phyloP scores from a whole-genome alignment of 2,113 vertebrate species.

The Dermatemys mawii region DNA sequence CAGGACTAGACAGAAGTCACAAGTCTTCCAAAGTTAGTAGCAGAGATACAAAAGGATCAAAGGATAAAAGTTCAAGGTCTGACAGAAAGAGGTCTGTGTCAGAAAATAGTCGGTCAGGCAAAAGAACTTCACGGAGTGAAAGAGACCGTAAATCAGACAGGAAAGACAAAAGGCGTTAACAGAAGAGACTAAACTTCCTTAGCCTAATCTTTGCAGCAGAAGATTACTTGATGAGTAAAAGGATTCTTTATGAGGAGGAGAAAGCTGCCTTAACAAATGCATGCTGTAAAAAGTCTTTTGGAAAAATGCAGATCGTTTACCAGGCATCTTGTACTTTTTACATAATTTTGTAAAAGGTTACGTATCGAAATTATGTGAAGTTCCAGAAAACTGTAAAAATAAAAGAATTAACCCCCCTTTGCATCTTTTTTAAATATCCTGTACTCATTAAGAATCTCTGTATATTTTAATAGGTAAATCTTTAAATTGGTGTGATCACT shows the following conservation, averaged over 20 bases:
- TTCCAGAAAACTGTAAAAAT: conserved; percentile 82
- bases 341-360: conserved; percentile 87
- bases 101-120: conserved; percentile 89
- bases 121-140: conserved; percentile 88
- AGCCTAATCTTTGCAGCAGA: conserved; percentile 83
- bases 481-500: conserved; percentile 74
- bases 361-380: conserved; percentile 84
- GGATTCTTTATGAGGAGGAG: conserved; percentile 81
- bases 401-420: conserved; percentile 81
- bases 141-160: conserved; percentile 97
- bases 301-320: conserved; percentile 84
- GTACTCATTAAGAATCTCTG: conserved; percentile 78
- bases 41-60: conserved; percentile 89
- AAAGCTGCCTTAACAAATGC: conserved; percentile 89
- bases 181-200: conserved; percentile 84
- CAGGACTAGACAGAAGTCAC: conserved; percentile 85
- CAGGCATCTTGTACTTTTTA: conserved; percentile 86
- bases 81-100: conserved; percentile 90
- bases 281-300: conserved; percentile 87
- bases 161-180: conserved; percentile 96
- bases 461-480: conserved; percentile 84
- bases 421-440: conserved; percentile 84
- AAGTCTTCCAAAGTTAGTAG: conserved; percentile 88
- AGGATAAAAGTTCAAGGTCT: conserved; percentile 88
- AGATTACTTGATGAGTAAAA: conserved; percentile 83